Evolutionary conservation across 2,113 vertebrate species (phyloP), one percentile per base, ranked within the genome.

Genomic region (Upupa epops): DNA sequence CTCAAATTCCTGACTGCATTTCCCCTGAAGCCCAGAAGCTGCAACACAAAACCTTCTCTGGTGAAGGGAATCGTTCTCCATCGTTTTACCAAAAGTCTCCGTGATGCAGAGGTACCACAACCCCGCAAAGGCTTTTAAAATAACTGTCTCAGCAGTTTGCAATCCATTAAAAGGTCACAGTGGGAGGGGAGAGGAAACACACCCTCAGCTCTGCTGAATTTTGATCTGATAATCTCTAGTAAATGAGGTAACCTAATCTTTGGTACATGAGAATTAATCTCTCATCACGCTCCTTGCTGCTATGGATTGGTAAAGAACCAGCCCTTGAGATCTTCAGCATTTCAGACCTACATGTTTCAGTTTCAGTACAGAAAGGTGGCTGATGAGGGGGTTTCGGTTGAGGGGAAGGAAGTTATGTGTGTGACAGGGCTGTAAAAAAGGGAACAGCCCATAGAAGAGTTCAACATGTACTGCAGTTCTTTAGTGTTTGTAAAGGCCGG

Each of bases 131-230:
- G 87, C 68, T 87, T 88, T 93, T 80, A 77, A 93, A 94, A 63
- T 36, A 29, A 56, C 69, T 74, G 74, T 70, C 85, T 95, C 79
- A 91, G 85, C 90, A 95, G 48, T 93, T 89, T 83, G 60, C 55
- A 85, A 66, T 17, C 48, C 20, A 73, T 49, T 90, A 61, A 92
- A 92, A 96, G 78, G 86, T 92, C 92, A 94, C 34, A 63, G 90
- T n/a, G 52, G 89, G 81, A 93, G 63, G 68, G 18, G 17, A 68
- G 64, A 83, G 52, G 52, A 85, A 93, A 71, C 45, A 74, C 2
- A 82, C 14, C n/a, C 77, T 32, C 55, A 93, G 15, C 31, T 92
- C 52, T 16, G 29, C 3, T 63, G 36, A 36, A 63, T 85, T 93
- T 87, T 87, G 68, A 89, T 93, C 64, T 85, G 56, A 79, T 87